phyloP scores from a whole-genome alignment of 2,888 invertebrate species.

The Hemithea aestivaria region DNA sequence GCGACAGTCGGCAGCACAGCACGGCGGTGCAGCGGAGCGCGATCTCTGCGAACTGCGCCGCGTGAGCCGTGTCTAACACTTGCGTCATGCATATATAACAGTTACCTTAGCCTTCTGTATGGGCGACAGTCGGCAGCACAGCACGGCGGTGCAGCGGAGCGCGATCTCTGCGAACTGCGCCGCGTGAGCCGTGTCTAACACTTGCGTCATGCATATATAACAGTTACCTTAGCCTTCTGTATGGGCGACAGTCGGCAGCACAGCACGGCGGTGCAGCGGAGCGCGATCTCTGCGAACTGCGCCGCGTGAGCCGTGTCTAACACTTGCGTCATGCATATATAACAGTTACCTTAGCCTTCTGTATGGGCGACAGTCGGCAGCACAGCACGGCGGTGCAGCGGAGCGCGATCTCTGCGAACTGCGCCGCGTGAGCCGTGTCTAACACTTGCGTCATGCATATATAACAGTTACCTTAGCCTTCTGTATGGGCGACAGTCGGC shows the following conservation, averaged over 20 bases:
- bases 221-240: too few species aligned
- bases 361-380: conserved; percentile 92
- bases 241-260: conserved; percentile 94
- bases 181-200: conserved; percentile 81
- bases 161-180: conserved; percentile 84
- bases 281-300: conserved; percentile 83
- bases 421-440: conserved; percentile 78
- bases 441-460: conserved; percentile 83
- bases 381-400: conserved; percentile 91
- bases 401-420: conserved; percentile 84
- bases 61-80: conserved; percentile 81
- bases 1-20: conserved; percentile 93
- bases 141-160: conserved; percentile 86
- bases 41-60: conserved; percentile 82
- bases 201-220: conserved; percentile 82
- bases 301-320: conserved; percentile 81
- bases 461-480: too few species aligned
- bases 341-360: too few species aligned
- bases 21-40: conserved; percentile 88
- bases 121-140: conserved; percentile 95
- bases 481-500: conserved; percentile 92
- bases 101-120: conserved; percentile 96
- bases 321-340: conserved; percentile 83
- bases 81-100: conserved; percentile 83
- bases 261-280: conserved; percentile 88